Evolutionary conservation across 2,888 invertebrate genomes (phyloP).

Genomic region (Phaedon cochleariae): DNA sequence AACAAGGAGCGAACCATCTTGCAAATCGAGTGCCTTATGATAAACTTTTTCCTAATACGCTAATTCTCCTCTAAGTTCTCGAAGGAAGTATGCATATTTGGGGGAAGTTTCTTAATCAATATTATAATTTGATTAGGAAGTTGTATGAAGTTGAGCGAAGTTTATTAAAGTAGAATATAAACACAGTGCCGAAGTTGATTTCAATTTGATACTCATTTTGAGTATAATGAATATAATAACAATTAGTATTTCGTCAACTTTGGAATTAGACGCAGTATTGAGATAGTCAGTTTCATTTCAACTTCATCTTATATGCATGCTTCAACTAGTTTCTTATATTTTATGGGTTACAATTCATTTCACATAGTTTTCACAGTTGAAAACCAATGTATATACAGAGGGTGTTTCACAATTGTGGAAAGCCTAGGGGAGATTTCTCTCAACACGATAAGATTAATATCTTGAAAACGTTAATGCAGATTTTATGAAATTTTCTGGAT

Average conservation of each 20-base stretch:
- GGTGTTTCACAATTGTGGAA: too few species aligned
- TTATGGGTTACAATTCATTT: too few species aligned
- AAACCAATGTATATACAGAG: too few species aligned
- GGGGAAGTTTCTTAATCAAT: slow-evolving; percentile 22
- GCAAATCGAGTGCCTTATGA: slow-evolving; percentile 12
- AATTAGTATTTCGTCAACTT: slow-evolving; percentile 10
- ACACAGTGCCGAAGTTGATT: slow-evolving; percentile 18
- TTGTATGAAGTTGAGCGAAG: slow-evolving; percentile 17
- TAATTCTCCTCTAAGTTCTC: slow-evolving; percentile 11
- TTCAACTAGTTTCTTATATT: too few species aligned
- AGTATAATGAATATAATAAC: neutral
- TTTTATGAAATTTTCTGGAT: too few species aligned
- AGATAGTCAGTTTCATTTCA: neutral
- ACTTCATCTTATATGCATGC: too few species aligned
- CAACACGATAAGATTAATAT: too few species aligned
- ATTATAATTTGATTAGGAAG: slow-evolving; percentile 24
- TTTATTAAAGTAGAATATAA: slow-evolving; percentile 23
- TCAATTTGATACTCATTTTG: slow-evolving; percentile 20
- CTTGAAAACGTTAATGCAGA: too few species aligned
- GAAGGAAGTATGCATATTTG: slow-evolving; percentile 14
- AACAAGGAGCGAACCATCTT: slow-evolving; percentile 7
- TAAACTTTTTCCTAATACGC: slow-evolving; percentile 22
- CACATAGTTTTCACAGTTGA: too few species aligned
- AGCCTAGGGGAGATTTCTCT: too few species aligned
- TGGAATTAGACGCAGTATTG: neutral